Conservation (phyloP, 2,797 vertebrate genomes). For the Staurois parvus region DNA sequence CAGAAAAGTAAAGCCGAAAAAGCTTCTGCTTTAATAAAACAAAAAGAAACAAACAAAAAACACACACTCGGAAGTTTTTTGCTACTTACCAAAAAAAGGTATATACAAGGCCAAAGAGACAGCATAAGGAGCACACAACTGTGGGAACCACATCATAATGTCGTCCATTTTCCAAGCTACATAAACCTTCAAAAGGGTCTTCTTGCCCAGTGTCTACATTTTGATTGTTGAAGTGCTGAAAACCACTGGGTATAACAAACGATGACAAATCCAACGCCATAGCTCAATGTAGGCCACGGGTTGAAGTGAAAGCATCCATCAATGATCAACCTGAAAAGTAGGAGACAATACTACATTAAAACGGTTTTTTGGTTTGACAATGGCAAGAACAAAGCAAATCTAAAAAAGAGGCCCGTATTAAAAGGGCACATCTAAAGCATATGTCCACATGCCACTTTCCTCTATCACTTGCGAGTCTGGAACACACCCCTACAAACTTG, state of each 20-base stretch:
- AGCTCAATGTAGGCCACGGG: not conserved
- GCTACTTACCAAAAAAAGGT: slow-evolving; percentile 88
- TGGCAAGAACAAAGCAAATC: no score
- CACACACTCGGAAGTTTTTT: no score
- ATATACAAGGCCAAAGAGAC: slow-evolving; percentile 89
- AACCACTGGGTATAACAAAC: slow-evolving; percentile 73
- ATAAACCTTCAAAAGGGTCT: slow-evolving; percentile 71
- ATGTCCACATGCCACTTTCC: no score
- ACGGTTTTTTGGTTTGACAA: no score
- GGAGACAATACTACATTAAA: not conserved
- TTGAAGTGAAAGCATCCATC: slow-evolving; percentile 37
- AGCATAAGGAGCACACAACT: slow-evolving; percentile 87
- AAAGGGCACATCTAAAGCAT: no score
- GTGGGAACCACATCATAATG: slow-evolving; percentile 82
- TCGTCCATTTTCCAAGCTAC: slow-evolving; percentile 79
- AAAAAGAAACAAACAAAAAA: no score
- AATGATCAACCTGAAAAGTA: slow-evolving; percentile 4
- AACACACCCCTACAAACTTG: no score
- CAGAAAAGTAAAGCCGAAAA: no score
- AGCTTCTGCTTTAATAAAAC: no score
- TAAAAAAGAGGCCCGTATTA: no score
- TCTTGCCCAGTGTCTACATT: slow-evolving; percentile 71
- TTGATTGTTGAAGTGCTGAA: slow-evolving; percentile 74
- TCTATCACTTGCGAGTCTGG: no score
- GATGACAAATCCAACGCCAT: slow-evolving; percentile 59